phyloP scores from a whole-genome alignment of 2,797 vertebrate species.

The Avahi laniger region DNA sequence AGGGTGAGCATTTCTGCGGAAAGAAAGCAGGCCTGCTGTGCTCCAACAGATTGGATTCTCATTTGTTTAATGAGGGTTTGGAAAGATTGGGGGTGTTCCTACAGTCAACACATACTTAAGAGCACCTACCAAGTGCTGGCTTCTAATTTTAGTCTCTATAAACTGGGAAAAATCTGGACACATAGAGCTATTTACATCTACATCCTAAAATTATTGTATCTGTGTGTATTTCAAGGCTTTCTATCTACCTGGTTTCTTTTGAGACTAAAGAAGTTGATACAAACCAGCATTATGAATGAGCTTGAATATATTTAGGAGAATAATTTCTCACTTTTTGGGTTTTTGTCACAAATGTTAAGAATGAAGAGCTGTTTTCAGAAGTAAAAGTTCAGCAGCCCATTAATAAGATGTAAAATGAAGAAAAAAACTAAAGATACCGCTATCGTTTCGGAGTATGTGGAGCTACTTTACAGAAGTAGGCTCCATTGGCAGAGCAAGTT shows the following conservation, averaged over 20 bases:
- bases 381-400: constrained; percentile 38
- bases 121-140: background rate
- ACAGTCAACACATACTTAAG: background rate
- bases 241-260: constrained; percentile 28
- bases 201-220: background rate
- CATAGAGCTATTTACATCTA: background rate
- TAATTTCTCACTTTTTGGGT: background rate
- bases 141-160: background rate
- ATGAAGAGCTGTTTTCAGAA: constrained; percentile 29
- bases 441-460: constrained; percentile 42
- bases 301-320: constrained; percentile 37
- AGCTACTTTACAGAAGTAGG: constrained; percentile 53
- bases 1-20: background rate
- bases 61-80: background rate
- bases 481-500: constrained; percentile 66
- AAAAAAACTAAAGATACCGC: background rate
- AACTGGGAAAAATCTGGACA: background rate
- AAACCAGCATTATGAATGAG: constrained; percentile 22
- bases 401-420: background rate
- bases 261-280: constrained; percentile 20
- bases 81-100: background rate
- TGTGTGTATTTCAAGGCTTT: background rate
- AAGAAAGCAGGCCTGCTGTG: background rate
- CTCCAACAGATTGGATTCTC: background rate
- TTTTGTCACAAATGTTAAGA: constrained; percentile 57